Percentiles rank a stretch among this genome's conserved stretches.
Conservation (phyloP, 2,888 invertebrate species). For the Selenia dentaria region DNA sequence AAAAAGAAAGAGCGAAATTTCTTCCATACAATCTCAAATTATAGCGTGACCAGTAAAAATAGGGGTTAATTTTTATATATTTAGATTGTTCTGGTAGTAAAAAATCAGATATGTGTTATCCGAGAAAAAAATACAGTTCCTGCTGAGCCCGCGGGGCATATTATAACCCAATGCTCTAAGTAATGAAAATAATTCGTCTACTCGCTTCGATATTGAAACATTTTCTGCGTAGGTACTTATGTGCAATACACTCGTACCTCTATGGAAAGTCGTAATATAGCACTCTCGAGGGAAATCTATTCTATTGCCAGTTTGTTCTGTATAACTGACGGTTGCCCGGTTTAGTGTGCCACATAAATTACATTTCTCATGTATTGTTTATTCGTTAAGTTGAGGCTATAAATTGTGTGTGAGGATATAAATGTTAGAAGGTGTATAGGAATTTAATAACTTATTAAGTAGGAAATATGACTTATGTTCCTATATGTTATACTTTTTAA, state of each 20-base stretch:
- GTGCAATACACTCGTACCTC: slow-evolving; percentile 42
- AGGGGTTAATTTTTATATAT: too few species aligned
- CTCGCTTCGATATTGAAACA: slow-evolving; percentile 40
- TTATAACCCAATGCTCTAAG: background rate
- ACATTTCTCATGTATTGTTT: slow-evolving; percentile 48
- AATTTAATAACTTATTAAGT: background rate
- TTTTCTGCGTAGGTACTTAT: slow-evolving; percentile 43
- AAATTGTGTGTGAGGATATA: too few species aligned
- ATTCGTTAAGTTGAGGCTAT: slow-evolving; percentile 27
- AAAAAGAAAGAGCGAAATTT: too few species aligned
- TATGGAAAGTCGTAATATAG: slow-evolving; percentile 69
- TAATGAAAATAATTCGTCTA: slow-evolving; percentile 36
- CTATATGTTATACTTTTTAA: too few species aligned
- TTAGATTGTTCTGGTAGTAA: too few species aligned
- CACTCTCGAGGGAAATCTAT: slow-evolving; percentile 71
- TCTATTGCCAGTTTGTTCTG: slow-evolving; percentile 74
- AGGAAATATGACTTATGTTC: too few species aligned
- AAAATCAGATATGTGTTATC: too few species aligned
- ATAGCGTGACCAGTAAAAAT: too few species aligned
- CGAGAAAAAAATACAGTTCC: too few species aligned
- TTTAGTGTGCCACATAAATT: slow-evolving; percentile 55
- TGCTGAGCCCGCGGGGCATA: too few species aligned
- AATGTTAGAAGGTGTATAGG: background rate
- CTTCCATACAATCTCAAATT: too few species aligned
- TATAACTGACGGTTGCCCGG: slow-evolving; percentile 58